phyloP scores from a whole-genome alignment of 2,888 invertebrate genomes.

The Phaedon cochleariae region DNA sequence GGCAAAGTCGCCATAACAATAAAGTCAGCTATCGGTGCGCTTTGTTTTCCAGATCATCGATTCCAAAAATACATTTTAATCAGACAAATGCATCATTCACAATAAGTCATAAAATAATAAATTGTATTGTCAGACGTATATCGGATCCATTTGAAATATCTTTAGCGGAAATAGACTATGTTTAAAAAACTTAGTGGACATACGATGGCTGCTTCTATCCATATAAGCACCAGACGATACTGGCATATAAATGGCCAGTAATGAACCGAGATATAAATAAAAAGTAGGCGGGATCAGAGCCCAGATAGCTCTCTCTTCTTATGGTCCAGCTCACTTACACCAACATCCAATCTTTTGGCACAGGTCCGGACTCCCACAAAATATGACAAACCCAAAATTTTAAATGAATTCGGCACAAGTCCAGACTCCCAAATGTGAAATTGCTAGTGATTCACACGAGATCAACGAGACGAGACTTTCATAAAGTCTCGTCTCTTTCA shows the following conservation, averaged over 20 bases:
- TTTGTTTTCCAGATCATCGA: neutral
- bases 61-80: conserved; percentile 10
- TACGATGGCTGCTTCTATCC: conserved; percentile 60
- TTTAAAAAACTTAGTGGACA: conserved; percentile 56
- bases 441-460: too few relatives aligned
- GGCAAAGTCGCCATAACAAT: neutral
- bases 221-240: conserved; percentile 60
- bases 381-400: neutral
- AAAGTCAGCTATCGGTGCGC: neutral
- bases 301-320: conserved; percentile 25
- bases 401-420: neutral
- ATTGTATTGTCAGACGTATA: conserved; percentile 53
- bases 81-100: conserved; percentile 47
- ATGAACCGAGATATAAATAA: conserved; percentile 60
- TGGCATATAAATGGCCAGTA: conserved; percentile 61
- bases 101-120: conserved; percentile 57
- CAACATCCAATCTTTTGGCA: neutral
- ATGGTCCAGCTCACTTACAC: conserved; percentile 30
- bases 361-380: conserved; percentile 1
- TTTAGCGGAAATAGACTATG: conserved; percentile 59
- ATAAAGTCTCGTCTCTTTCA: too few relatives aligned
- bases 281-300: conserved; percentile 58
- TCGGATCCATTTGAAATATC: conserved; percentile 57
- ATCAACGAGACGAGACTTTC: too few relatives aligned
- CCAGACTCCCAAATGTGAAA: too few relatives aligned